A percentile compares a stretch with the other conserved stretches of the same genome.
These are phyloP conservation scores for Bombus affinis DNA, from an alignment of 1,140 invertebrate species.

Conservation along the genomic window DNA sequence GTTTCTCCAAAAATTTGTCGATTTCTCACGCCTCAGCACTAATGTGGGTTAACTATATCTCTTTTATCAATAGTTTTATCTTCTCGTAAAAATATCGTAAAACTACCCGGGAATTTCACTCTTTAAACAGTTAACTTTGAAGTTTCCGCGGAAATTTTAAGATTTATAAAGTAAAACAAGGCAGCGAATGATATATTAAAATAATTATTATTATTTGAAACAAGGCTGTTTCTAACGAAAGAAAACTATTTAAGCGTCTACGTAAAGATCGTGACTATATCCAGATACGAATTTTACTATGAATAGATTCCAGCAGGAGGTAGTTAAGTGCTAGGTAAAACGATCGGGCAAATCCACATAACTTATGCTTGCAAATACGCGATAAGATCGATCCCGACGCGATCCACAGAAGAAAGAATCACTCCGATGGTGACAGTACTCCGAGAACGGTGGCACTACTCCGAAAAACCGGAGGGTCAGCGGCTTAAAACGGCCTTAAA, in stretches of 20 bases:
- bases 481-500: constrained; percentile 73
- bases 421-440: not conserved
- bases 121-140: too few species aligned
- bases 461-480: constrained; percentile 58
- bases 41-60: too few species aligned
- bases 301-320: not conserved
- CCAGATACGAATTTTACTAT: not conserved
- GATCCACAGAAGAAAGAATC: not conserved
- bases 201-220: too few species aligned
- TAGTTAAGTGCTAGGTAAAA: not conserved
- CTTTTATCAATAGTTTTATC: too few species aligned
- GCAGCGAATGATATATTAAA: too few species aligned
- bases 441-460: constrained; percentile 33
- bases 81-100: too few species aligned
- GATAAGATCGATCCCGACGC: not conserved
- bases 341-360: not conserved
- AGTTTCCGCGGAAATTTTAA: too few species aligned
- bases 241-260: too few species aligned
- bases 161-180: too few species aligned
- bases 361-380: not conserved
- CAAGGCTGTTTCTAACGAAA: too few species aligned
- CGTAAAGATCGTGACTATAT: not conserved
- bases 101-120: too few species aligned
- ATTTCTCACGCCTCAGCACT: too few species aligned
- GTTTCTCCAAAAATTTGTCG: not conserved